Evolutionary conservation across 2,888 invertebrate genomes (phyloP).

Genomic region (Ashinkailepas kermadecensis): DNA sequence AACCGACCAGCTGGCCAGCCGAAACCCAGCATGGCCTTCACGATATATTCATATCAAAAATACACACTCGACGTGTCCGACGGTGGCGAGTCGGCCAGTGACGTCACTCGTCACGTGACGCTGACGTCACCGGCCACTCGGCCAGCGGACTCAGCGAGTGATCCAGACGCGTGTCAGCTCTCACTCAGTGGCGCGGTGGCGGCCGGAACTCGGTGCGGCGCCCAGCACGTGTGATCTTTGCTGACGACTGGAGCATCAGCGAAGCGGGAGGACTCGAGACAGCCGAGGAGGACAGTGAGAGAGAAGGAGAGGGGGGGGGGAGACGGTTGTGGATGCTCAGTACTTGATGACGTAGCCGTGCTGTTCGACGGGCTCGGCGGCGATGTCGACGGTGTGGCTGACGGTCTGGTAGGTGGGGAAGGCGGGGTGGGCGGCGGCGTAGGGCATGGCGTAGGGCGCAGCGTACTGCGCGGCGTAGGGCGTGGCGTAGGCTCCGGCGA

Average conservation of each 20-base stretch:
- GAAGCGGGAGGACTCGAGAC: background rate
- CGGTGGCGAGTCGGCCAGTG: background rate
- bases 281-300: background rate
- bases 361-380: slow-evolving; percentile 29
- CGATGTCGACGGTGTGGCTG: slow-evolving; percentile 26
- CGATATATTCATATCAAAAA: slow-evolving; percentile 1
- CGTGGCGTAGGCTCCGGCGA: too few species aligned
- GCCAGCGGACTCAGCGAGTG: background rate
- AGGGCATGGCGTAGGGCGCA: too few species aligned
- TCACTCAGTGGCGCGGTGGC: background rate
- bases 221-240: background rate
- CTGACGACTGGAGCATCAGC: background rate
- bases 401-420: slow-evolving; percentile 26
- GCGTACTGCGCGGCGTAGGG: too few species aligned
- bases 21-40: background rate
- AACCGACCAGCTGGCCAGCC: background rate
- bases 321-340: background rate
- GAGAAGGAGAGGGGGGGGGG: background rate
- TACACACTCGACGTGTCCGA: background rate
- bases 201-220: background rate
- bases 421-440: slow-evolving; percentile 18
- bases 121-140: background rate
- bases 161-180: background rate
- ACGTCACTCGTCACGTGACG: slow-evolving; percentile 11
- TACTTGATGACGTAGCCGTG: slow-evolving; percentile 31